These are phyloP conservation scores for Phlogophora meticulosa DNA, from an alignment of 2,888 invertebrate genomes.

Conservation along the genomic window DNA sequence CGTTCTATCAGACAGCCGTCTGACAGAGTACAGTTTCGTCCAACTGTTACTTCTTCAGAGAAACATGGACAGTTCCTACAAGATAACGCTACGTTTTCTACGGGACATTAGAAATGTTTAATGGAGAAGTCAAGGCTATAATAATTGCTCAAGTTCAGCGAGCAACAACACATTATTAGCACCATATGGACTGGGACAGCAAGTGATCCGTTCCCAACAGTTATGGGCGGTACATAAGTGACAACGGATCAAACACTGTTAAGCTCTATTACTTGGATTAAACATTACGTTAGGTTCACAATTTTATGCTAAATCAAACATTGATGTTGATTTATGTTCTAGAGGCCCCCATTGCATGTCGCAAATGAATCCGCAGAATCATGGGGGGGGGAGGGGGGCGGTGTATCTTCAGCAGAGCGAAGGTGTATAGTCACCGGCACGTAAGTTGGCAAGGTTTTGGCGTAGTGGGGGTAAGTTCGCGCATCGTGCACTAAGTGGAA, in stretches of 20 bases:
- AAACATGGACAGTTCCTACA: slow-evolving; percentile 46
- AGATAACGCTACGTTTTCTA: slow-evolving; percentile 26
- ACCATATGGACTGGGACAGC: slow-evolving; percentile 69
- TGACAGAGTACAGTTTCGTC: too few relatives aligned
- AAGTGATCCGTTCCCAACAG: slow-evolving; percentile 35
- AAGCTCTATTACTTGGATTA: slow-evolving; percentile 27
- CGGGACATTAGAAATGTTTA: slow-evolving; percentile 45
- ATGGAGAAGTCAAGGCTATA: slow-evolving; percentile 26
- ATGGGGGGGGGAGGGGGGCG: too few relatives aligned
- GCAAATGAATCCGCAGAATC: slow-evolving; percentile 6
- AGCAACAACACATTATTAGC: slow-evolving; percentile 61
- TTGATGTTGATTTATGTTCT: slow-evolving; percentile 36
- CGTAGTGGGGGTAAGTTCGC: too few relatives aligned
- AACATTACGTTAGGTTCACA: slow-evolving; percentile 26
- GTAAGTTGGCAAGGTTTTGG: too few relatives aligned
- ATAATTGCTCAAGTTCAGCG: slow-evolving; percentile 55
- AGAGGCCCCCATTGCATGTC: slow-evolving; percentile 28
- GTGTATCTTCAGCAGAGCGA: too few relatives aligned
- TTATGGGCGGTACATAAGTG: slow-evolving; percentile 26
- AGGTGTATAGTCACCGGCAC: too few relatives aligned
- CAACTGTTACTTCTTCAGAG: slow-evolving; percentile 35
- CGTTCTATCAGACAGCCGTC: slow-evolving; percentile 14
- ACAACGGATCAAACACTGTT: not conserved
- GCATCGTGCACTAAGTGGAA: too few relatives aligned
- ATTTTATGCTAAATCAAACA: slow-evolving; percentile 53